Base-by-base conservation (phyloP, 2,888 invertebrate species). In the Fragum sueziense region DNA sequence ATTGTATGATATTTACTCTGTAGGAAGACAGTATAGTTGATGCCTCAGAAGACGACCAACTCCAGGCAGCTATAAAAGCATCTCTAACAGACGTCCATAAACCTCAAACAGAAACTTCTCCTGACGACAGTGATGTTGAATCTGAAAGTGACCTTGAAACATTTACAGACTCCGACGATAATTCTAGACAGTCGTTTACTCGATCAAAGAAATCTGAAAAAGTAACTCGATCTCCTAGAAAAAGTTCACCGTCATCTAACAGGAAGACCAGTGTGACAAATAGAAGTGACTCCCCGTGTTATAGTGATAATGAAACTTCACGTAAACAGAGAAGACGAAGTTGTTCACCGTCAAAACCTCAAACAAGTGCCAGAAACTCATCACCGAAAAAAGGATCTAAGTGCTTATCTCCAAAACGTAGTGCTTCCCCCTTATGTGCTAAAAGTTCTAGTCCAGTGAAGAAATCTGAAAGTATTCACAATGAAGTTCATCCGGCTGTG, bases 11-110 rank as follows among this genome's bases (percentile, higher is more conserved):
- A n/a, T 29, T 59, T 59, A 4, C 17, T 6, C 27, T 65, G 3
- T 3, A 54, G 69, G 54, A 54, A 31, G 71, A 59, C 61, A 62
- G 71, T 41, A 59, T 71, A 34, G 71, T 94, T 1, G 94, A 94
- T 84, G 92, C 93, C 2, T 93, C 92, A 80, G 94, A 94, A 87
- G 94, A 94, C 72, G 92, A 91, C 74, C 94, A 94, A 82, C 82
- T 94, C 29, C 90, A 93, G 86, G 93, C 93, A 59, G 94, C 94
- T 22, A 93, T 94, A 59, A 88, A 90, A 77, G 94, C 94, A 3
- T 94, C 94, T 0, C 85, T 94, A 7, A 88, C 83, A n/a, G 72
- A 80, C 52, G 70, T 76, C 27, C 76, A 51, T 34, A 77, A 72
- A 65, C 67, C 68, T 71, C 74, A 61, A 17, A 31, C 14, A 34